Conservation (phyloP, 2,113 vertebrate species). For the Oxygymnocypris stewartii region DNA sequence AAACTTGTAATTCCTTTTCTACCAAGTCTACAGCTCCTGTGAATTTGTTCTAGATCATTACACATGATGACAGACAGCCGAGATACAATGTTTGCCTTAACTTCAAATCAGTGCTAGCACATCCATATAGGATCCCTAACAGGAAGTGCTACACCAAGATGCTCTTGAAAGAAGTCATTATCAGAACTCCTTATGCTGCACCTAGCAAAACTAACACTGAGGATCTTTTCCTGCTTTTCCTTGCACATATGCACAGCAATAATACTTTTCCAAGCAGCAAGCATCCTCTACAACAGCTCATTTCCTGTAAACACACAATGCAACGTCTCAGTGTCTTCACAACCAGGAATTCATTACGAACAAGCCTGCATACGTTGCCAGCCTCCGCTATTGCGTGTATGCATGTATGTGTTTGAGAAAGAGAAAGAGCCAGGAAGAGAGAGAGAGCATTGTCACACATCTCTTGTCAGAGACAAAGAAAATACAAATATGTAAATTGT, state of each 20-base stretch:
- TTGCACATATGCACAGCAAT: background rate
- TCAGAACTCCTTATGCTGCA: background rate
- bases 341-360: constrained; percentile 52
- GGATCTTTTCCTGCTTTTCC: constrained; percentile 2
- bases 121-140: constrained; percentile 9
- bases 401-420: constrained; percentile 13
- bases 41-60: background rate
- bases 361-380: constrained; percentile 31
- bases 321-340: constrained; percentile 40
- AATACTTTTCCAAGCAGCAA: constrained; percentile 32
- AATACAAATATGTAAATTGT: constrained; percentile 63
- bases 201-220: background rate
- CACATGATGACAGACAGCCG: background rate
- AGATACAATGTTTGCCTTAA: background rate
- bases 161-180: constrained; percentile 16
- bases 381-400: background rate
- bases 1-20: too few species aligned
- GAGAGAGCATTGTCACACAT: constrained; percentile 46
- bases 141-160: background rate
- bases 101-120: constrained; percentile 21
- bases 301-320: constrained; percentile 30
- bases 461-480: constrained; percentile 54
- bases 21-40: background rate
- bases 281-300: constrained; percentile 26
- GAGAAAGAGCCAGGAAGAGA: background rate